Conservation (phyloP, 2,113 vertebrate species). For the Malurus cyaneus region DNA sequence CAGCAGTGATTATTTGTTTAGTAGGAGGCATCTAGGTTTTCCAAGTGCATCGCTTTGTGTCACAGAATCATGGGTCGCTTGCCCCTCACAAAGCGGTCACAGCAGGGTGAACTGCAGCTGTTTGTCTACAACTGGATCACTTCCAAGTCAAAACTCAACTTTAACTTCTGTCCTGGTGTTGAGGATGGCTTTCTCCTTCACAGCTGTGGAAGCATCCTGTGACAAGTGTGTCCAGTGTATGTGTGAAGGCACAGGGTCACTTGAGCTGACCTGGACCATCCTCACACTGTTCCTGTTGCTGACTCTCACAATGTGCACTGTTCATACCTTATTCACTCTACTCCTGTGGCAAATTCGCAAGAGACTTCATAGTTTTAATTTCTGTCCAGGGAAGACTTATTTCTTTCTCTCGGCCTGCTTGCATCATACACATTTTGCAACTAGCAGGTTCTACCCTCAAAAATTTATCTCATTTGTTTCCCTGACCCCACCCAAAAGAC, state of each 20-base stretch:
- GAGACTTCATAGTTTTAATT: not conserved
- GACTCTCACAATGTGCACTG: rapidly evolving
- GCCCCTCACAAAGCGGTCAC: not conserved
- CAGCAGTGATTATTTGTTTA: not conserved
- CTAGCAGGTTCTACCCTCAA: not conserved
- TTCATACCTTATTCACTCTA: not conserved
- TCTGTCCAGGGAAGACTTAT: not conserved
- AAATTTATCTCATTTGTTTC: not conserved
- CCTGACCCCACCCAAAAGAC: not conserved
- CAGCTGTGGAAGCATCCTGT: not conserved
- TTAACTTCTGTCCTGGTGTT: not conserved
- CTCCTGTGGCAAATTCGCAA: not conserved
- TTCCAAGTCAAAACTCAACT: not conserved
- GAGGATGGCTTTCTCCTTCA: not conserved
- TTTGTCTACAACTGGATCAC: not conserved
- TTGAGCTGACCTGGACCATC: not conserved
- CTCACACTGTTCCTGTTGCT: rapidly evolving
- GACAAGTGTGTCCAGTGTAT: not conserved
- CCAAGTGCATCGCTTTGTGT: not conserved
- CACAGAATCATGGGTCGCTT: not conserved
- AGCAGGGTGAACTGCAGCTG: rapidly evolving
- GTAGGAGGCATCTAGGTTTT: not conserved
- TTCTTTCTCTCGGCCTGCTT: not conserved
- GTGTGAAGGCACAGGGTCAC: not conserved
- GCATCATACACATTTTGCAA: not conserved